Evolutionary conservation across 2,888 invertebrate species (phyloP), one percentile per base, ranked within the genome.

Genomic region (Coecobrya sp.): DNA sequence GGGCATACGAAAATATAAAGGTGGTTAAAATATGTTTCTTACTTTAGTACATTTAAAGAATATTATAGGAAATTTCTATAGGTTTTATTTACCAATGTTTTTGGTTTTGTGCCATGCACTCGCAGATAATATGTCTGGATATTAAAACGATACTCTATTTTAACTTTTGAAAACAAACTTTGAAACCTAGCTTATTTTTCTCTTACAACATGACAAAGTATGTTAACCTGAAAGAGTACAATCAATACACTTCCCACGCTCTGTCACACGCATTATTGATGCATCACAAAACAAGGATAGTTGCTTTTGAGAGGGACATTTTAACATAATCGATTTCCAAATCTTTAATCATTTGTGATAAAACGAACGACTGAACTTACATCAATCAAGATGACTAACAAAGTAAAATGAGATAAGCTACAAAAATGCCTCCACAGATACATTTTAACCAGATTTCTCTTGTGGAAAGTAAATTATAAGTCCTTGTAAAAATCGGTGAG

Each of bases 281-380:
- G 79, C 79, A 52, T 55, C 52, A 52, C 22, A n/a, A 52, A 25
- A 52, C 79, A 0, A 70, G 1, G 5, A 76, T 49, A 55, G 52
- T 79, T 13, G n/a, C 25, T 76, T 79, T 79, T 52, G 10, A 79
- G 52, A 76, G 79, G 73, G 27, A 36, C 36, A 30, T 16, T 27
- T n/a, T 52, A 79, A 27, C 55, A 27, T 27, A 52, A 79, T 79
- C 79, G 79, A 79, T 79, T 52, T 16, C 52, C 16, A 52, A 45
- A 79, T 79, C 52, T 79, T 79, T 49, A 52, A 49, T 13, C 52
- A 55, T 30, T 55, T 79, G n/a, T n/a, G 27, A 52, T 79, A 52
- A 76, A 79, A 79, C 79, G 27, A 79, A 13, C 27, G 79, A 52
- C 52, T 79, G 52, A 79, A 79, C 52, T 52, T 27, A 79, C 52